Percentiles rank a stretch among this genome's conserved stretches.
Conservation (phyloP, 2,113 vertebrate species). For the Rhinoptilus africanus region DNA sequence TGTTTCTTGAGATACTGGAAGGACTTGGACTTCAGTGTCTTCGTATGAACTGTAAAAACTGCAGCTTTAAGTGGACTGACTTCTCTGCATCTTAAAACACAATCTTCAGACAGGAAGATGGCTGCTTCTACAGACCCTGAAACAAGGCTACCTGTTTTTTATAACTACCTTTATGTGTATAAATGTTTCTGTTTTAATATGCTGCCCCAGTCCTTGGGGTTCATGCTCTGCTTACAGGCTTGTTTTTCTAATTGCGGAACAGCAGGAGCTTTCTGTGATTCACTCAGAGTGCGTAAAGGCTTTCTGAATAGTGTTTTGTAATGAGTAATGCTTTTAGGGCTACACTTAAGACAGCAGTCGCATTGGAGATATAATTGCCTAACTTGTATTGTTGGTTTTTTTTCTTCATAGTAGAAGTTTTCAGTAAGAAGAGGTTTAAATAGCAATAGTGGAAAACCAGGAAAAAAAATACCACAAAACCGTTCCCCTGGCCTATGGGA, state of each 20-base stretch:
- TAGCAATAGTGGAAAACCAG: neutral
- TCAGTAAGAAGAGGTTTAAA: neutral
- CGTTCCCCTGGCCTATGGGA: neutral
- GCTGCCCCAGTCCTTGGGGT: neutral
- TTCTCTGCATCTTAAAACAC: neutral
- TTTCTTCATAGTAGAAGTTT: neutral
- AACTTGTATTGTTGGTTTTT: neutral
- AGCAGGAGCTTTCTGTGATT: neutral
- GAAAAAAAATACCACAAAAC: accelerated
- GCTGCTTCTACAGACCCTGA: neutral
- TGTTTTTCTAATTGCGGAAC: neutral
- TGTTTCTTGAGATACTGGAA: neutral
- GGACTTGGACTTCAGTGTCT: neutral
- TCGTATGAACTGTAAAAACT: neutral
- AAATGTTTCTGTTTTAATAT: neutral
- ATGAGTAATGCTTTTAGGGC: neutral
- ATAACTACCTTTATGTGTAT: neutral
- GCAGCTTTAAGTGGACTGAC: neutral
- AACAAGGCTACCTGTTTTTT: neutral
- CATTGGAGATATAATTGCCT: neutral
- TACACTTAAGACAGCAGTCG: neutral
- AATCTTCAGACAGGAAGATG: neutral
- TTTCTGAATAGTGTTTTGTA: neutral
- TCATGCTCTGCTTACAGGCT: neutral
- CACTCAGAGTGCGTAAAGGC: neutral